Evolutionary conservation across 1,140 invertebrate species (phyloP), one percentile per base, ranked within the genome.

Genomic region (Metaphire vulgaris): DNA sequence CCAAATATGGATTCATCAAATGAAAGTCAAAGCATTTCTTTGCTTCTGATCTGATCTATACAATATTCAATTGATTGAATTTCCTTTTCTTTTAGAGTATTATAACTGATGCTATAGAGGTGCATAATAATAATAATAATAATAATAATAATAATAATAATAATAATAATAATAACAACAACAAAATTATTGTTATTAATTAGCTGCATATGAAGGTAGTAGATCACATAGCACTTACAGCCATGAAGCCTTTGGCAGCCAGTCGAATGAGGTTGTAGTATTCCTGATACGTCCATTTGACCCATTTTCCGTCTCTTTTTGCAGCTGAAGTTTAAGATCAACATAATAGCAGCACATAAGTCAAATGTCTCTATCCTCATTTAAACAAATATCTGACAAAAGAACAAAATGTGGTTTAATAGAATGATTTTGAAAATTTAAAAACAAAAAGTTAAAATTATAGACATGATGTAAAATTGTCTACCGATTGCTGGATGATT

Each of bases 171-270:
- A 12, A 56, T 56, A 56, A 56, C 6, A 56, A 33, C 33, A 26
- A 21, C 14, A 33, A 12, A 31, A 41, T 72, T 29, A n/a, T 12
- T 33, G 16, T 72, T 0, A 21, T 41, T 31, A 21, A 12, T 56
- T 56, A 56, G 41, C 21, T 56, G 6, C 6, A 56, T 56, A 56
- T 56, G 6, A 56, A 21, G 21, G 21, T 6, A 12, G 21, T 16
- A 66, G 69, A 72, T 29, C 64, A 72, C 2, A 16, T 1, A 33
- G 0, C 16, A 56, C 41, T 73, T 78, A 86, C 85, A 79, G 84
- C 91, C 28, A 97, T 87, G 83, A 96, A 96, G 56, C 90, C 92
- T 87, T 94, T 96, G 0, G 94, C 94, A 32, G 90, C 89, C 28
- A 87, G 91, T 72, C 90, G 87, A 2, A 93, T 90, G 80, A 90